Evolutionary conservation across 2,113 vertebrate species (phyloP).

Genomic region (Rhegmatorhina hoffmannsi): DNA sequence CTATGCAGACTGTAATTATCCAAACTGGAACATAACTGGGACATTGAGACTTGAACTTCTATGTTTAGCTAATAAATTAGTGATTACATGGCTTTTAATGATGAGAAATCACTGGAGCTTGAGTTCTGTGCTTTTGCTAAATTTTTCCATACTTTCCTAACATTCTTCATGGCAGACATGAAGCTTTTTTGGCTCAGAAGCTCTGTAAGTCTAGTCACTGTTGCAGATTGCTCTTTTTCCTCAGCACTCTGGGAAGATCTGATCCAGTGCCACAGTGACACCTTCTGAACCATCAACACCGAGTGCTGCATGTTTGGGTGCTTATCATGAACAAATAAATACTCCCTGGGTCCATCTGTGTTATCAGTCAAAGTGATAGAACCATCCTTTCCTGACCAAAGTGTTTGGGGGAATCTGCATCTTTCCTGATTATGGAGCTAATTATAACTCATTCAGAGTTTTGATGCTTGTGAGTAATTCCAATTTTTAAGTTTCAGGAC

Average conservation of each 20-base stretch:
- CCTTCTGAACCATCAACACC: neutral
- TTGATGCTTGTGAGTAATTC: neutral
- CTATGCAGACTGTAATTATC: neutral
- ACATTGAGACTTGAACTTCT: neutral
- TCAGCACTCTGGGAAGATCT: neutral
- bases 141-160: neutral
- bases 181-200: neutral
- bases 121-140: neutral
- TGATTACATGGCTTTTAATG: neutral
- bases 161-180: neutral
- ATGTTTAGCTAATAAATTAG: neutral
- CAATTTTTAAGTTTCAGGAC: neutral
- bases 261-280: neutral
- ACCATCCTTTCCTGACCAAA: neutral
- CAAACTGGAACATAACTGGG: neutral
- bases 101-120: neutral
- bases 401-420: neutral
- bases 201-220: neutral
- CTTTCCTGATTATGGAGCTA: neutral
- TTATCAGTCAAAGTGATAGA: neutral
- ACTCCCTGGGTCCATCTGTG: neutral
- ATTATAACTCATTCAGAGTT: neutral
- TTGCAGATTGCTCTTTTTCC: neutral
- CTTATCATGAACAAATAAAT: neutral
- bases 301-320: rapidly evolving